These are phyloP conservation scores for Drosophila parabipectinata DNA, from an alignment of 1,140 invertebrate species.

Conservation along the genomic window DNA sequence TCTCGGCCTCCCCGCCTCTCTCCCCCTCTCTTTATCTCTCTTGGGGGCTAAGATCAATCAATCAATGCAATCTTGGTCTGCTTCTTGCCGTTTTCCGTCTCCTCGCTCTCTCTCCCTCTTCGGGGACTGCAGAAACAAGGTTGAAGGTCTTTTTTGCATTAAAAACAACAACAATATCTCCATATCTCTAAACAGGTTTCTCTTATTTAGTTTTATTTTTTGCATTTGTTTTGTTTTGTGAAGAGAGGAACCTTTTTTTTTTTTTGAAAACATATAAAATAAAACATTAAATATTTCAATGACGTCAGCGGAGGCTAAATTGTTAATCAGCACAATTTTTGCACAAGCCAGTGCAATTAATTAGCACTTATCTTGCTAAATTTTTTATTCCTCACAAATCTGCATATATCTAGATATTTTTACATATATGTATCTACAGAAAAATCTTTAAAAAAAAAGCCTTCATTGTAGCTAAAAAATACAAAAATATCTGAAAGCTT, in stretches of 20 bases:
- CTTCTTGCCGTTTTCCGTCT: too few relatives aligned
- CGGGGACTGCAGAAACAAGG: slow-evolving; percentile 44
- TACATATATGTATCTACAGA: too few relatives aligned
- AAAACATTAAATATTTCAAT: slow-evolving; percentile 52
- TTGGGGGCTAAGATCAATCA: slow-evolving; percentile 23
- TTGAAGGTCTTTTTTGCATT: slow-evolving; percentile 72
- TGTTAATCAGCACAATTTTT: slow-evolving; percentile 29
- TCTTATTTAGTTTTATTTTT: slow-evolving; percentile 42
- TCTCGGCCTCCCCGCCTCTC: background rate
- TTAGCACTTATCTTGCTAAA: slow-evolving; percentile 21
- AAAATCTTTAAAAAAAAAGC: background rate
- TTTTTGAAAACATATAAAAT: slow-evolving; percentile 32
- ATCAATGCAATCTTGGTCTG: slow-evolving; percentile 14
- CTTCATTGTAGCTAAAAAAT: too few relatives aligned
- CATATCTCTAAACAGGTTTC: slow-evolving; percentile 35
- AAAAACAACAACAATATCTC: slow-evolving; percentile 33
- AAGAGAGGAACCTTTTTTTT: slow-evolving; percentile 7
- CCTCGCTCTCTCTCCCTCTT: slow-evolving; percentile 4
- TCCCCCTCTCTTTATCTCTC: slow-evolving; percentile 7
- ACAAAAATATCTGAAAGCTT: slow-evolving; percentile 16
- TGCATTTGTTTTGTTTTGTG: slow-evolving; percentile 25
- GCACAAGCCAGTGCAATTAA: slow-evolving; percentile 33
- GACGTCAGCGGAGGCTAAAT: slow-evolving; percentile 34
- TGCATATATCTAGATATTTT: too few relatives aligned
- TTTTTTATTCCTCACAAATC: background rate